phyloP scores from a whole-genome alignment of 2,113 vertebrate species.

The Actenoides hombroni region DNA sequence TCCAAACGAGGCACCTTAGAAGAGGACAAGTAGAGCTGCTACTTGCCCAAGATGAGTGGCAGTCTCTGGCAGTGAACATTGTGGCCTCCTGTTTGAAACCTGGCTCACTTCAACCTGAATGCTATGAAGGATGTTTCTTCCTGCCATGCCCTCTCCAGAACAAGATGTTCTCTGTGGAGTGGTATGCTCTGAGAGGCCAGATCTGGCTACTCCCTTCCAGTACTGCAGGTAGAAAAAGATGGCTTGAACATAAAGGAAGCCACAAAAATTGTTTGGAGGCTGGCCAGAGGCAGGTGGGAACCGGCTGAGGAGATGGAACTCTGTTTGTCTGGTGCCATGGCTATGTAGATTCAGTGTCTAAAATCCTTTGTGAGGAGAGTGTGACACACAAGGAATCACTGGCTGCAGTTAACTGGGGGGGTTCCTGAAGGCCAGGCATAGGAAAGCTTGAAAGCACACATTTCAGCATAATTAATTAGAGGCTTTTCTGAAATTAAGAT shows the following conservation, averaged over 20 bases:
- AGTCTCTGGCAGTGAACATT: neutral
- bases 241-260: neutral
- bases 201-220: neutral
- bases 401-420: neutral
- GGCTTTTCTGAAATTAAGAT: neutral
- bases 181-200: neutral
- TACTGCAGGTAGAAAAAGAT: neutral
- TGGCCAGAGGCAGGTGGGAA: neutral
- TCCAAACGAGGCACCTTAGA: neutral
- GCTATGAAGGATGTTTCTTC: neutral
- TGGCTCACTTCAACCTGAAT: neutral
- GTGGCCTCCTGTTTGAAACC: neutral
- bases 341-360: neutral
- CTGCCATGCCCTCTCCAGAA: neutral
- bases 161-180: neutral
- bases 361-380: neutral
- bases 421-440: neutral
- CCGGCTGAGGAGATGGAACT: neutral
- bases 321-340: neutral
- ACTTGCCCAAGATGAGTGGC: neutral
- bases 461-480: constrained; percentile 38
- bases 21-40: neutral
- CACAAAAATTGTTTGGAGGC: neutral
- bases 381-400: neutral
- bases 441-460: neutral